Conservation (phyloP, 2,888 invertebrate genomes). For the Epiperipatus broadwayi region DNA sequence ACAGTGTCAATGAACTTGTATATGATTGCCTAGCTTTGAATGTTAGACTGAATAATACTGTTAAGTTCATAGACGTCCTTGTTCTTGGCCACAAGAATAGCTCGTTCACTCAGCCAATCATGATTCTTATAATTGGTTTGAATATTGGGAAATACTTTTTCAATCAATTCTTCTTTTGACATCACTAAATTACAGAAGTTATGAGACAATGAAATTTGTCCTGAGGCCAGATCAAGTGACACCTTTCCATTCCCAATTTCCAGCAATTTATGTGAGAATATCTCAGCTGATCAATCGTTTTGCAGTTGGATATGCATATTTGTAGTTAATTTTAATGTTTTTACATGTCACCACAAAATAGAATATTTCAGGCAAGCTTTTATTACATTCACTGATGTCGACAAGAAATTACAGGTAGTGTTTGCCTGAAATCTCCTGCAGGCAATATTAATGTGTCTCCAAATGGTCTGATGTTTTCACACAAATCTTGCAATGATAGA, state of each 20-base stretch:
- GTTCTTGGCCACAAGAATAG: slow-evolving; percentile 18
- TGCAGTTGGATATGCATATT: slow-evolving; percentile 16
- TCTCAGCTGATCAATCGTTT: slow-evolving; percentile 7
- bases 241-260: slow-evolving; percentile 14
- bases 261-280: slow-evolving; percentile 15
- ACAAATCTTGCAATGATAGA: background rate
- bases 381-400: slow-evolving; percentile 17
- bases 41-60: no score
- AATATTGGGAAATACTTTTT: slow-evolving; percentile 13
- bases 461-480: background rate
- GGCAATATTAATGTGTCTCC: slow-evolving; percentile 16
- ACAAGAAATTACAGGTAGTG: slow-evolving; percentile 17
- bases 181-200: no score
- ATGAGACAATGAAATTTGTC: slow-evolving; percentile 7
- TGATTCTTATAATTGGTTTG: slow-evolving; percentile 14
- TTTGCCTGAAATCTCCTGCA: slow-evolving; percentile 19
- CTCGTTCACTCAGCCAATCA: slow-evolving; percentile 16
- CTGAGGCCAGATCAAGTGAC: slow-evolving; percentile 7
- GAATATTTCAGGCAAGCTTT: slow-evolving; percentile 20
- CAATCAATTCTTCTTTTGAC: slow-evolving; percentile 11
- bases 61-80: no score
- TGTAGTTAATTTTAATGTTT: slow-evolving; percentile 13
- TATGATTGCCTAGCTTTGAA: no score
- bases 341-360: slow-evolving; percentile 17
- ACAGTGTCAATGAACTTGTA: no score